Conservation (phyloP, 2,888 invertebrate genomes). For the Polydrusus pterygomalis region DNA sequence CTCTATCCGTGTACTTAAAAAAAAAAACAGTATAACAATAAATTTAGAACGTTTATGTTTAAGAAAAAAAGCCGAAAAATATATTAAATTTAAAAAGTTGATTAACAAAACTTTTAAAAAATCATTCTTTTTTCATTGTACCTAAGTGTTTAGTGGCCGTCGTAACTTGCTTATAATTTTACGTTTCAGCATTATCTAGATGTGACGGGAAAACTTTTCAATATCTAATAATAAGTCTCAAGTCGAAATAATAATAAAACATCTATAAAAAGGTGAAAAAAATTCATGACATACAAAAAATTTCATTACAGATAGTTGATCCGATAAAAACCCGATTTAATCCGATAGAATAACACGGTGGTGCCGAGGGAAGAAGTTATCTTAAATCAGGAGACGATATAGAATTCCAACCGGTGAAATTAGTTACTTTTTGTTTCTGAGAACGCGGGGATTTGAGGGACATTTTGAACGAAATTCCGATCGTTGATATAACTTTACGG, state of each 20-base stretch:
- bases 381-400: slow-evolving; percentile 55
- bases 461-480: slow-evolving; percentile 66
- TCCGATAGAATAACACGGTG: slow-evolving; percentile 51
- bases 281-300: slow-evolving; percentile 47
- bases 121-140: no score
- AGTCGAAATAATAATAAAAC: not conserved
- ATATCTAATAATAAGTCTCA: no score
- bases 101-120: no score
- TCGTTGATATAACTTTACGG: slow-evolving; percentile 68
- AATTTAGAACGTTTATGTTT: no score
- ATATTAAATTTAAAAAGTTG: no score
- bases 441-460: slow-evolving; percentile 63
- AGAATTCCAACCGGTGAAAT: slow-evolving; percentile 61
- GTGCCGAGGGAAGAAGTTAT: slow-evolving; percentile 52
- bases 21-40: no score
- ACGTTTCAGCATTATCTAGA: no score
- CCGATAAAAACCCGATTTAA: slow-evolving; percentile 52
- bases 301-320: slow-evolving; percentile 49
- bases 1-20: no score
- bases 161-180: no score
- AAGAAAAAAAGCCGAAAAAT: no score
- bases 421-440: slow-evolving; percentile 63
- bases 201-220: no score
- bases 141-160: no score
- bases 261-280: slow-evolving; percentile 34